phyloP scores from a whole-genome alignment of 1,140 invertebrate genomes.

The Aculops lycopersici region DNA sequence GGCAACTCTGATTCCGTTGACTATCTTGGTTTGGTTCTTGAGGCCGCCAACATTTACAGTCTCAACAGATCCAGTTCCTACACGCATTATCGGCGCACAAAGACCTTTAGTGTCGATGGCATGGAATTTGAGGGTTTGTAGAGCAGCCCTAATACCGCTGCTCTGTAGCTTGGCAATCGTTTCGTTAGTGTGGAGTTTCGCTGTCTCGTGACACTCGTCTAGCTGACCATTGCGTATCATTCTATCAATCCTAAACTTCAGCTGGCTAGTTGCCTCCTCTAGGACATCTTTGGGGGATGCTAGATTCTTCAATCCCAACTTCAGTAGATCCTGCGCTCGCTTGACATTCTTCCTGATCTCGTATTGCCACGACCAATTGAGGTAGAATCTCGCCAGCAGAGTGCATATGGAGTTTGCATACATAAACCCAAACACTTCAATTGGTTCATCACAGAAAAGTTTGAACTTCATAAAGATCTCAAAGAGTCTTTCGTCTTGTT shows the following conservation, averaged over 20 bases:
- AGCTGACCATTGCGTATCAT: background rate
- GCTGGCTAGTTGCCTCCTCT: background rate
- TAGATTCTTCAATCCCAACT: background rate
- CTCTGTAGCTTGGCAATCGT: constrained; percentile 2
- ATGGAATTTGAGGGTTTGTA: background rate
- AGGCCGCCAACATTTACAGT: background rate
- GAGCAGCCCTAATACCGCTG: background rate
- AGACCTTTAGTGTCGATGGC: background rate
- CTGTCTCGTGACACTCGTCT: constrained; percentile 5
- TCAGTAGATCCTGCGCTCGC: background rate
- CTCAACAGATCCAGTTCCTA: no score
- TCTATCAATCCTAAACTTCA: constrained; percentile 1
- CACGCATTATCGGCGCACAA: no score
- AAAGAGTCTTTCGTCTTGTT: constrained; percentile 1
- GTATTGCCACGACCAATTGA: constrained; percentile 2
- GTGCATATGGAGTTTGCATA: background rate
- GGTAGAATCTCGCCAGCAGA: constrained; percentile 2
- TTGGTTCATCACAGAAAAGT: background rate
- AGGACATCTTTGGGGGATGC: constrained; percentile 1
- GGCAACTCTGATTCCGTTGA: background rate
- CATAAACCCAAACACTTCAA: constrained; percentile 4
- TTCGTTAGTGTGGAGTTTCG: no score
- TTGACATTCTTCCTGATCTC: constrained; percentile 3
- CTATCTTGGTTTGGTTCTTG: background rate
- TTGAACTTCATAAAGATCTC: constrained; percentile 4